A percentile compares a stretch with the other conserved stretches of the same genome.
Conservation (phyloP, 2,797 vertebrate species). For the Silurus lanzhouensis region DNA sequence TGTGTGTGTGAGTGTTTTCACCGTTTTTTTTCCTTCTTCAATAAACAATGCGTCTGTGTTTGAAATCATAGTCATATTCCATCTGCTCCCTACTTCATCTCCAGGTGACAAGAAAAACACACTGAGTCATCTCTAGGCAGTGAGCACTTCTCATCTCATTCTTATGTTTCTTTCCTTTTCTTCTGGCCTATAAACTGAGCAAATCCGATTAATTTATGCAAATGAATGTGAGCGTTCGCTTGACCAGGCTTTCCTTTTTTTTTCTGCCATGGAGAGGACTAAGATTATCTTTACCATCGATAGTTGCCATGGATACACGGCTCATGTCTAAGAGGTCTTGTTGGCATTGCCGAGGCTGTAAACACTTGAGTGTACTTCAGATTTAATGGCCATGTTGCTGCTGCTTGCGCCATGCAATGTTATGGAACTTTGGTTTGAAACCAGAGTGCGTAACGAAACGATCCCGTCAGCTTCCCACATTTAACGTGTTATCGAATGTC, state of each 20-base stretch:
- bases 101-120: constrained; percentile 48
- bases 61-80: constrained; percentile 45
- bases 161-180: constrained; percentile 35
- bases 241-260: constrained; percentile 21
- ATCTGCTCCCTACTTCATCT: constrained; percentile 45
- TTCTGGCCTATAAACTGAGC: constrained; percentile 5
- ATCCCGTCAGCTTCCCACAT: constrained; percentile 1
- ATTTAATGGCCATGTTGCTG: constrained; percentile 22
- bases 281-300: constrained; percentile 79
- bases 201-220: constrained; percentile 39
- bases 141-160: constrained; percentile 23
- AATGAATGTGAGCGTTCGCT: constrained; percentile 13
- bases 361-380: constrained; percentile 26
- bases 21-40: constrained; percentile 20
- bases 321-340: constrained; percentile 30
- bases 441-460: neutral
- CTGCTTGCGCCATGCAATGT: constrained; percentile 12
- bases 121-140: constrained; percentile 39
- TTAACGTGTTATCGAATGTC: constrained; percentile 5
- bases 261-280: constrained; percentile 73
- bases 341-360: constrained; percentile 35
- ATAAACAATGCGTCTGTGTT: constrained; percentile 42
- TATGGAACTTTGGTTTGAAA: constrained; percentile 19
- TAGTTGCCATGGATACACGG: constrained; percentile 89
- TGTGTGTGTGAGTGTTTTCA: constrained; percentile 9